Base-by-base conservation (phyloP, 2,797 vertebrate genomes). In the Enteromius trimaculatus region DNA sequence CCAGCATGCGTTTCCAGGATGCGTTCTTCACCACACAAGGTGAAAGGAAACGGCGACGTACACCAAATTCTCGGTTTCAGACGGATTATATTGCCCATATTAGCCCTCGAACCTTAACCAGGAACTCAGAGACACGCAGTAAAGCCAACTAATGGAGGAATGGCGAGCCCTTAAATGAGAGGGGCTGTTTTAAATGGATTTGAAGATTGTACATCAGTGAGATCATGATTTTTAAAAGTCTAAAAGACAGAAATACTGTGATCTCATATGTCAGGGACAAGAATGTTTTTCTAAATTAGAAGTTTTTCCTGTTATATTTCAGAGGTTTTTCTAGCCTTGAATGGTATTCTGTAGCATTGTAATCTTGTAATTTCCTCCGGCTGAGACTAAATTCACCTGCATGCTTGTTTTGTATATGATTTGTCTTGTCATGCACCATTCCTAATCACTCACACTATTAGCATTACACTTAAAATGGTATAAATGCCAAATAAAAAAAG, bases 1-100 rank as follows among this genome's bases (percentile, higher is more conserved):
- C 98, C 69, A 95, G 96, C 85, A 99, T 99, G 97, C 95, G 96
- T 89, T 99, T 98, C 90, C 96, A 98, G 93, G 97, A 98, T 84
- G 93, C 96, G 0, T 98, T 99, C 94, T 97, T 94, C 90, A 94
- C 96, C 77, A 96, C 96, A 39, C 94, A 96, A 90, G 96, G 96
- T 42, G 96, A 97, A 89, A 94, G 96, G 91, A 99, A 98, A 93
- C 95, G 98, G 69, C 97, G 97, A 87, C 93, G 97, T 85, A 94
- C 96, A 11, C 90, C 98, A 86, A 99, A 97, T 89, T 98, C 96
- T 21, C 96, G 97, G 81, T 97, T 99, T 91, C 97, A 96, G 92
- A 97, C 97, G 51, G 97, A 99, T 80, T 98, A 96, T 87, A 96
- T 99, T 88, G 91, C 96, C 89, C 79, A 88, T 26, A 84, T 82